Evolutionary conservation across 92 coral and sea anemone genomes (phyloP).

Genomic region (Zoanthus solanderi): DNA sequence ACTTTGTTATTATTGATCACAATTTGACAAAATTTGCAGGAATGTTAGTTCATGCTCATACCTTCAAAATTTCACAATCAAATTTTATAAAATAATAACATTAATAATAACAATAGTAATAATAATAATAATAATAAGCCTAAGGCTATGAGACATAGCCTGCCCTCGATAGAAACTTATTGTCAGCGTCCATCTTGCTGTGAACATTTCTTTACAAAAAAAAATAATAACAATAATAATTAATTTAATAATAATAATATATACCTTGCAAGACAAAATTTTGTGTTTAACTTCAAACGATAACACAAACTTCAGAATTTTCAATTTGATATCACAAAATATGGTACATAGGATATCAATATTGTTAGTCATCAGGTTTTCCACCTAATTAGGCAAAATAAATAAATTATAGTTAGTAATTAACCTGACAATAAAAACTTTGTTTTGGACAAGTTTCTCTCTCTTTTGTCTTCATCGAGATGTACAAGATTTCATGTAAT

Average conservation of each 20-base stretch:
- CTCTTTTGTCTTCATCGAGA: constrained; percentile 1
- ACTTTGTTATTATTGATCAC: neutral
- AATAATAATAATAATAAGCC: no score
- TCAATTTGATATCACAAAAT: neutral
- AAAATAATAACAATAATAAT: no score
- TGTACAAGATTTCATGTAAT: neutral
- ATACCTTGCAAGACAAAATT: neutral
- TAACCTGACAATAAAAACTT: constrained; percentile 1
- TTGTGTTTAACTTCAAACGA: neutral
- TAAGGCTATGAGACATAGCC: no score
- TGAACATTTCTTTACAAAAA: no score
- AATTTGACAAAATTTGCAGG: neutral
- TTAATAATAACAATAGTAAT: no score
- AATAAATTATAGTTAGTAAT: neutral
- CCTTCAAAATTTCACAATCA: neutral
- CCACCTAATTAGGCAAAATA: constrained; percentile 17
- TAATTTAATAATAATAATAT: no score
- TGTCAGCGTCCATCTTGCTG: no score
- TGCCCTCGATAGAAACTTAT: no score
- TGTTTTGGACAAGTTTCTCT: constrained; percentile 4
- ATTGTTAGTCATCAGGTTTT: neutral
- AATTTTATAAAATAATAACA: no score
- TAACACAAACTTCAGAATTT: constrained; percentile 13
- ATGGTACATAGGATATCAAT: neutral
- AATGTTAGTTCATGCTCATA: neutral